These are phyloP conservation scores for Paedocypris micromegethes DNA, from an alignment of 2,797 vertebrate genomes.

Conservation along the genomic window DNA sequence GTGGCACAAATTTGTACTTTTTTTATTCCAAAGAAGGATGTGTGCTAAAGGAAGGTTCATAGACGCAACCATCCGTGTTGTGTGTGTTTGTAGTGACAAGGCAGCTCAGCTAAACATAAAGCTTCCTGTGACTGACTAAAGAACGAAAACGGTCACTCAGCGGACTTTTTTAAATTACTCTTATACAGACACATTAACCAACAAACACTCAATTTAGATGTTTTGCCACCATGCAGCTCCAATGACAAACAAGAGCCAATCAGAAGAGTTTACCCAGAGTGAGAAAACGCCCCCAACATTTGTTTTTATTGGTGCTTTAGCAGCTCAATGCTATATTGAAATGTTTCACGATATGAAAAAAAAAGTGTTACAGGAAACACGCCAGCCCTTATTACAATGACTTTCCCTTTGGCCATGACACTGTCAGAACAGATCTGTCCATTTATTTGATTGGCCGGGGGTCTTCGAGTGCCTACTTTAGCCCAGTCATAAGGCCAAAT, in stretches of 20 bases:
- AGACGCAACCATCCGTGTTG: constrained; percentile 16
- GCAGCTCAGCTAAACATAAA: not conserved
- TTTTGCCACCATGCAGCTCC: constrained; percentile 8
- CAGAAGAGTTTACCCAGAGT: not conserved
- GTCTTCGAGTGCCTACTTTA: constrained; percentile 57
- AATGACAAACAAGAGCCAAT: constrained; percentile 6
- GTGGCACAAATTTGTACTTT: constrained; percentile 3
- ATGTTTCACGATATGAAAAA: not conserved
- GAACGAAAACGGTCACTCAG: too few relatives aligned
- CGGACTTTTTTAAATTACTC: too few relatives aligned
- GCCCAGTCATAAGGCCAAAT: constrained; percentile 58
- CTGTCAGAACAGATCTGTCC: constrained; percentile 47
- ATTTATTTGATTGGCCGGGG: constrained; percentile 55
- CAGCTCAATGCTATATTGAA: not conserved
- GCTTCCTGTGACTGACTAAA: too few relatives aligned
- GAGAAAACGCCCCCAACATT: constrained; percentile 5
- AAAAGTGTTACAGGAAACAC: constrained; percentile 4
- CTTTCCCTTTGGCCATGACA: constrained; percentile 56
- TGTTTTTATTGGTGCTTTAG: not conserved
- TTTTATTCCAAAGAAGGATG: constrained; percentile 30
- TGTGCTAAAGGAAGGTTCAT: constrained; percentile 8
- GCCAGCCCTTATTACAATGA: constrained; percentile 38
- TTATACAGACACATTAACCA: too few relatives aligned
- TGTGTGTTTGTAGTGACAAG: constrained; percentile 27
- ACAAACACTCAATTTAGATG: not conserved